Evolutionary conservation across 1,140 invertebrate genomes (phyloP).

Genomic region (Mercenaria mercenaria): DNA sequence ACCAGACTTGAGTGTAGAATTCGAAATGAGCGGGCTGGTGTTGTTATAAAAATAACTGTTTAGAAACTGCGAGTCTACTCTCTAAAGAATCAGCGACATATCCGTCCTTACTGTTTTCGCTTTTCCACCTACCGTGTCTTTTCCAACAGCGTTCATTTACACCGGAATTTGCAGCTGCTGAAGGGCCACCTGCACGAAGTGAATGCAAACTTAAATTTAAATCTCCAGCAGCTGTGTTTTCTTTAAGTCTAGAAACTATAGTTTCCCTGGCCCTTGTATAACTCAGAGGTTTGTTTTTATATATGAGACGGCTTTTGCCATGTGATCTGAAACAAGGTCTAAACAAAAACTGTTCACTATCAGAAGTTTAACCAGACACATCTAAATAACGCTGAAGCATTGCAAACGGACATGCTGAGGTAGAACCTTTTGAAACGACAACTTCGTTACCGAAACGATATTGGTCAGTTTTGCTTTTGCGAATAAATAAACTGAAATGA

Average conservation of each 20-base stretch:
- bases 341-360: conserved; percentile 60
- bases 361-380: not conserved
- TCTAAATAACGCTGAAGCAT: conserved; percentile 67
- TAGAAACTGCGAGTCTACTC: conserved; percentile 46
- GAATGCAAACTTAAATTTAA: conserved; percentile 68
- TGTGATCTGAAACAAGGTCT: conserved; percentile 60
- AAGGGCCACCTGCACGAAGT: conserved; percentile 50
- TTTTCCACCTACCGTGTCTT: conserved; percentile 67
- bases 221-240: not conserved
- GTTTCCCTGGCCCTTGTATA: conserved; percentile 58
- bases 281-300: conserved; percentile 65
- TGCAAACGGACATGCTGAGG: conserved; percentile 65
- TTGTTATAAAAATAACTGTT: not conserved
- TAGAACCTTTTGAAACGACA: conserved; percentile 62
- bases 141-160: conserved; percentile 60
- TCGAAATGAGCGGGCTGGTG: not conserved
- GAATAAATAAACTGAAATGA: conserved; percentile 50
- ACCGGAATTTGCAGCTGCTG: conserved; percentile 25
- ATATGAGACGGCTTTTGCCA: conserved; percentile 41
- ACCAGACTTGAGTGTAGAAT: too few species aligned
- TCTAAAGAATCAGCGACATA: conserved; percentile 52
- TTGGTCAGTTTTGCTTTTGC: conserved; percentile 70
- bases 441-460: conserved; percentile 66
- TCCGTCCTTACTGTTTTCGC: conserved; percentile 49
- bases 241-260: conserved; percentile 47